Evolutionary conservation across 2,888 invertebrate species (phyloP).

Genomic region (Cheilosia scutellata): DNA sequence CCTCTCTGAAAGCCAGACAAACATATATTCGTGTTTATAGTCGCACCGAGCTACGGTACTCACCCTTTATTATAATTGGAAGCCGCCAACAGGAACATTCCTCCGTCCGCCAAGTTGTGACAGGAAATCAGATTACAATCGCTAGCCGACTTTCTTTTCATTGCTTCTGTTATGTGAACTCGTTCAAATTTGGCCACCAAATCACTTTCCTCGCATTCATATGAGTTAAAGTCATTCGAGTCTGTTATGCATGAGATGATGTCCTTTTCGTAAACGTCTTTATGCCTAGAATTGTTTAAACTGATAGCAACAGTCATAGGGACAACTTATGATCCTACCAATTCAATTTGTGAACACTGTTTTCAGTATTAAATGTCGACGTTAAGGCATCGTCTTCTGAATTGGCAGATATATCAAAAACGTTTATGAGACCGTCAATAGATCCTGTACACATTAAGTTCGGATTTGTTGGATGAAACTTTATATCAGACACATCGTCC

Average conservation of each 20-base stretch:
- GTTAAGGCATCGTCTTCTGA: constrained; percentile 92
- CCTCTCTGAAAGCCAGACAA: constrained; percentile 78
- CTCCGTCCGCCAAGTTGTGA: constrained; percentile 84
- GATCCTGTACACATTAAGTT: constrained; percentile 91
- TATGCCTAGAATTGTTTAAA: constrained; percentile 79
- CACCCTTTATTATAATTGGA: constrained; percentile 87
- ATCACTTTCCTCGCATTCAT: constrained; percentile 88
- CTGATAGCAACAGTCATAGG: not conserved
- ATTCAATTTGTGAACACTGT: constrained; percentile 88
- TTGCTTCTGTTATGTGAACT: constrained; percentile 85
- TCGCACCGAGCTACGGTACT: constrained; percentile 64
- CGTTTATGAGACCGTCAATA: constrained; percentile 93
- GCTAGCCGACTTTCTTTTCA: constrained; percentile 86
- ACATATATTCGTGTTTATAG: not conserved
- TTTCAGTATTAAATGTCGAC: constrained; percentile 91
- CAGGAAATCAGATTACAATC: constrained; percentile 88
- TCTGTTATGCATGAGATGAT: constrained; percentile 89
- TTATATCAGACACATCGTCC: constrained; percentile 91
- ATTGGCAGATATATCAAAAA: constrained; percentile 90
- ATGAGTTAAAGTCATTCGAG: constrained; percentile 89
- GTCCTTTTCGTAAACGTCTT: constrained; percentile 83
- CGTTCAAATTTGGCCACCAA: constrained; percentile 86
- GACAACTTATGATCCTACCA: constrained; percentile 83
- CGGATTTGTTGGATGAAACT: constrained; percentile 89
- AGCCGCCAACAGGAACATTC: constrained; percentile 87